Percentiles rank a stretch among this genome's conserved stretches.
phyloP scores from a whole-genome alignment of 92 coral and sea anemone species.

The Blastomussa wellsi region DNA sequence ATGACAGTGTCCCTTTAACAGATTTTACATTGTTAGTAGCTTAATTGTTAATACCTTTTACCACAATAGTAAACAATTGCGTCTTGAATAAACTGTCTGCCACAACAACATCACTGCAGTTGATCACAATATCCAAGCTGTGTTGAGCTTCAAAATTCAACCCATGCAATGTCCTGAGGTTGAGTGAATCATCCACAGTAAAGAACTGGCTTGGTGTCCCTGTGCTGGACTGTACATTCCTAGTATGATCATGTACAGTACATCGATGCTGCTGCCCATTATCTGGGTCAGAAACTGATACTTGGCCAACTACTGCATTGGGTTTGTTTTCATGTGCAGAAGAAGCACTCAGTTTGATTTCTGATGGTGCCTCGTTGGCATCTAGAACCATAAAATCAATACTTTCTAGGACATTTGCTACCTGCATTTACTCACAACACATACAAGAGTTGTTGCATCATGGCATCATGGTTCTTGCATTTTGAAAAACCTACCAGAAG shows the following conservation, averaged over 20 bases:
- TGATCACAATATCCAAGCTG: conserved; percentile 40
- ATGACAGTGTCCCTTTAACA: too few species aligned
- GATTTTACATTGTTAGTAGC: too few species aligned
- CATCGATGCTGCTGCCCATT: conserved; percentile 74
- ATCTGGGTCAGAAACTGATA: conserved; percentile 82
- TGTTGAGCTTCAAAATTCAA: conserved; percentile 71
- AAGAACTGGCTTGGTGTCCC: conserved; percentile 45
- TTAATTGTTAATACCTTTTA: conserved; percentile 61
- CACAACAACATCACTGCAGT: conserved; percentile 70
- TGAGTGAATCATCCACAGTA: conserved; percentile 44
- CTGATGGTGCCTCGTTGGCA: conserved; percentile 78
- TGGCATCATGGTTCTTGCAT: too few species aligned
- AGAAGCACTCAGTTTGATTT: conserved; percentile 43
- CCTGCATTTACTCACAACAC: too few species aligned
- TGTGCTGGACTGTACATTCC: conserved; percentile 5
- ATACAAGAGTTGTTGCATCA: too few species aligned
- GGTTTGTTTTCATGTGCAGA: conserved; percentile 70
- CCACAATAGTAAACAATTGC: conserved; percentile 50
- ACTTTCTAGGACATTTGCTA: background rate
- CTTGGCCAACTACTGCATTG: conserved; percentile 63
- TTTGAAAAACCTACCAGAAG: too few species aligned
- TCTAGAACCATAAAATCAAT: conserved; percentile 50
- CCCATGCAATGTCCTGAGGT: conserved; percentile 62
- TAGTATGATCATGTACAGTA: conserved; percentile 46
- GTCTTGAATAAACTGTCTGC: conserved; percentile 42